These are phyloP conservation scores for Lepidocyrtoides sp. DNA, from an alignment of 2,888 invertebrate species.

Conservation along the genomic window DNA sequence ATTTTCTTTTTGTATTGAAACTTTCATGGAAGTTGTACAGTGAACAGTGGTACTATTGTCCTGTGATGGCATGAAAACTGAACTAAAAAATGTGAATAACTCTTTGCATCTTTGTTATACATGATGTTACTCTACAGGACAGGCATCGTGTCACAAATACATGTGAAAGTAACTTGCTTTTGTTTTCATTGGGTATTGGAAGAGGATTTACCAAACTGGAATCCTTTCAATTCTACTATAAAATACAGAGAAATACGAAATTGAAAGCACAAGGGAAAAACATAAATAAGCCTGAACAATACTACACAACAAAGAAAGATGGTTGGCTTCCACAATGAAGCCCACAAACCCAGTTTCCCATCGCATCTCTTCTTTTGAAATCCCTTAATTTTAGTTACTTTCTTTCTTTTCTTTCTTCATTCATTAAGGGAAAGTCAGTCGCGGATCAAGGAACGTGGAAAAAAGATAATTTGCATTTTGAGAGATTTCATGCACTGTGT, in stretches of 20 bases:
- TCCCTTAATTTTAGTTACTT: not conserved
- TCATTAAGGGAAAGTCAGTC: constrained; percentile 28
- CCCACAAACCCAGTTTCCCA: not conserved
- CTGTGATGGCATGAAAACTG: too few relatives aligned
- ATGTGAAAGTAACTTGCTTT: too few relatives aligned
- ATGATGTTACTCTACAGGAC: too few relatives aligned
- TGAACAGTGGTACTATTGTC: too few relatives aligned
- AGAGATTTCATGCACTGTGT: not conserved
- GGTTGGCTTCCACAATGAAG: not conserved
- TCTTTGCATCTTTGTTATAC: too few relatives aligned
- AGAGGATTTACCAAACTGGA: constrained; percentile 53
- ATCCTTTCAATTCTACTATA: constrained; percentile 4
- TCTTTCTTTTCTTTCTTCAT: constrained; percentile 27
- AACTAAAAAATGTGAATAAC: too few relatives aligned
- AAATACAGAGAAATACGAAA: not conserved
- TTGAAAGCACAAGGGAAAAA: not conserved
- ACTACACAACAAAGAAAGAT: not conserved
- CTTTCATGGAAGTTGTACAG: not conserved
- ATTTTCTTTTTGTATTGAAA: not conserved
- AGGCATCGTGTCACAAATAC: too few relatives aligned
- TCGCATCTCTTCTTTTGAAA: not conserved
- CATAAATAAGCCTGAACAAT: not conserved
- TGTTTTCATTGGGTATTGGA: not conserved
- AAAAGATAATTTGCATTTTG: constrained; percentile 19
- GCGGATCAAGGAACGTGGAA: not conserved